Percentiles rank a stretch among this genome's conserved stretches.
Conservation (phyloP, 2,113 vertebrate species). For the Gasterosteus aculeatus region DNA sequence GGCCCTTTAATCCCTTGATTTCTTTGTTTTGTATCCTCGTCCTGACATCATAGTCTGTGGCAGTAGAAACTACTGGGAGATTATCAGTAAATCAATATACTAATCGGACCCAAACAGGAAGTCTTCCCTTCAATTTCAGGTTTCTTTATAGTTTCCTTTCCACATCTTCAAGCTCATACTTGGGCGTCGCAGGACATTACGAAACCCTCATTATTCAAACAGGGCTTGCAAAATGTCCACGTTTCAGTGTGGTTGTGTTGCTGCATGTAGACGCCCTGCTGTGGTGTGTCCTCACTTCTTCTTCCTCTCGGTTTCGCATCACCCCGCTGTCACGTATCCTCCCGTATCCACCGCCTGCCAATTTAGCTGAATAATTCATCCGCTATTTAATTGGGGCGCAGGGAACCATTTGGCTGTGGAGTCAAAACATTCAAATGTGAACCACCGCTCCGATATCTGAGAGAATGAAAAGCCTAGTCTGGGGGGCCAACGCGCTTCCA, state of each 20-base stretch:
- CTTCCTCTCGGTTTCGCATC: slow-evolving; percentile 5
- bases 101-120: not conserved
- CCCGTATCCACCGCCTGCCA: slow-evolving; percentile 11
- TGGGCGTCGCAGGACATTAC: not conserved
- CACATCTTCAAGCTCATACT: not conserved
- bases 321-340: slow-evolving; percentile 21
- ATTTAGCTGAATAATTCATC: slow-evolving; percentile 63
- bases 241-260: not conserved
- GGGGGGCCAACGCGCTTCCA: slow-evolving; percentile 16
- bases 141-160: slow-evolving; percentile 14
- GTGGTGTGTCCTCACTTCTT: slow-evolving; percentile 3
- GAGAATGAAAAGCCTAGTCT: slow-evolving; percentile 34
- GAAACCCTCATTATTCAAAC: not conserved
- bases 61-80: not conserved
- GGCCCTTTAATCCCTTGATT: not conserved
- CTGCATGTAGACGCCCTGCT: not conserved
- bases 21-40: not conserved
- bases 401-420: slow-evolving; percentile 41
- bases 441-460: slow-evolving; percentile 24
- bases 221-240: not conserved
- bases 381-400: slow-evolving; percentile 51
- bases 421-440: slow-evolving; percentile 56
- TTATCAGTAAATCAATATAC: slow-evolving; percentile 25
- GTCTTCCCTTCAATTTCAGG: slow-evolving; percentile 3
- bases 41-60: slow-evolving; percentile 18